Base-by-base conservation (phyloP, 1,140 invertebrate genomes). In the Bombus confusus region DNA sequence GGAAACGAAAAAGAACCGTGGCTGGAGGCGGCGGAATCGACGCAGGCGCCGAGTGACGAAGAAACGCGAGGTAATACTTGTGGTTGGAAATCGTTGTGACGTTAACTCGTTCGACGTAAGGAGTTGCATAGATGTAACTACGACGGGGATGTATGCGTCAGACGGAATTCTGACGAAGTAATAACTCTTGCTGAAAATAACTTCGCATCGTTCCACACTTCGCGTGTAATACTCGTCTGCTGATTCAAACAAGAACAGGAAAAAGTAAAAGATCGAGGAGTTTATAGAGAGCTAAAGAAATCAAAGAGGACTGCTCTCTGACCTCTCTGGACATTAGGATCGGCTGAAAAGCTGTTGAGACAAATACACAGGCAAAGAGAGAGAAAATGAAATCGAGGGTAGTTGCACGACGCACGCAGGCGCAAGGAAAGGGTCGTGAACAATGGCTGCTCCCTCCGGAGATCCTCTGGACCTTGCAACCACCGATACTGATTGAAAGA, bases 381-480 rank as follows among this genome's bases (percentile, higher is more conserved):
- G 3, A n/a, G 43, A 72, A 41, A 66, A 85, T 25, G 25, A 75
- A 72, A 79, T 64, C 43, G 57, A 71, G 74, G 75, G 43, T 52
- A 25, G 43, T 64, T 18, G 59, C 18, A 52, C 57, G 34, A 62
- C 37, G 25, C 43, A 59, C 72, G 80, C 68, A 34, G n/a, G 72
- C 64, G 76, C 31, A 31, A 25, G 9, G 34, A 34, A 80, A 28
- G 76, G 69, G 79, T 86, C 39, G 64, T 64, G 69, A 57, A 84
- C 77, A 86, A 88, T 83, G 64, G 52, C 69, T 64, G 77, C 72
- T 80, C 68, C 41, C 76, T 80, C 25, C 31, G 83, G 66, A 76
- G 52, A 78, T 62, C 28, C 79, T 87, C 52, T 47, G 66, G 75
- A 73, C 71, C 64, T 77, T 52, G 73, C 74, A 81, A 31, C 43